These are phyloP conservation scores for Limulus polyphemus DNA, from an alignment of 2,888 invertebrate genomes.

Conservation along the genomic window DNA sequence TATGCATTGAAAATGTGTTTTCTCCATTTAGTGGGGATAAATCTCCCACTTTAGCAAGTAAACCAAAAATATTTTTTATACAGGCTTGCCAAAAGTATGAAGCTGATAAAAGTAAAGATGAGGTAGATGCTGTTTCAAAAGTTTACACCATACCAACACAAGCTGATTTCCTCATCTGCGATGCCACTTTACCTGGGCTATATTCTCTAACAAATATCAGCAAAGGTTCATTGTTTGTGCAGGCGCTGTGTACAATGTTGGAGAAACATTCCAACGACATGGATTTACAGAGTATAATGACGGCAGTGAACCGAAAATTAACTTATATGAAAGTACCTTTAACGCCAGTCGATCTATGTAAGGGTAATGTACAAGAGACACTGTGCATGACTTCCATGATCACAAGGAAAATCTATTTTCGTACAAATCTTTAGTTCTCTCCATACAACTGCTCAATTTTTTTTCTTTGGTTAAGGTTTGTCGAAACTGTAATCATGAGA, in stretches of 20 bases:
- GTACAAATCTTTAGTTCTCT: conserved; percentile 23
- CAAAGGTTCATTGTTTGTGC: conserved; percentile 76
- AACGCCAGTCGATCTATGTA: conserved; percentile 54
- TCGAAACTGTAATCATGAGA: no score
- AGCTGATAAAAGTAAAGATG: conserved; percentile 55
- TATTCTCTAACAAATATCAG: conserved; percentile 26
- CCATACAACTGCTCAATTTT: no score
- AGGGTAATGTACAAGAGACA: conserved; percentile 86
- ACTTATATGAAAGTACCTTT: conserved; percentile 84
- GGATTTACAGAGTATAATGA: conserved; percentile 73
- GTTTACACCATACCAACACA: conserved; percentile 75
- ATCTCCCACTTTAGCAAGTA: conserved; percentile 74
- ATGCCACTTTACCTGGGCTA: conserved; percentile 76
- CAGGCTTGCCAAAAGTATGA: conserved; percentile 84
- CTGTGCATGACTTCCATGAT: conserved; percentile 84
- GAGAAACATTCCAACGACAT: conserved; percentile 55
- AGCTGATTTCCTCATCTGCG: conserved; percentile 86
- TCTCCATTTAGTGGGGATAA: conserved; percentile 49
- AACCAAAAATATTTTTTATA: conserved; percentile 61
- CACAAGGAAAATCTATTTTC: conserved; percentile 63
- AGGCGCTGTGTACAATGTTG: conserved; percentile 68
- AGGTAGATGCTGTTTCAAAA: conserved; percentile 22
- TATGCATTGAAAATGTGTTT: conserved; percentile 64
- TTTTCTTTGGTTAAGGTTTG: no score
- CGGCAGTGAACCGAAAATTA: conserved; percentile 54